These are phyloP conservation scores for Burhinus bistriatus DNA, from an alignment of 2,113 vertebrate species.

Conservation along the genomic window DNA sequence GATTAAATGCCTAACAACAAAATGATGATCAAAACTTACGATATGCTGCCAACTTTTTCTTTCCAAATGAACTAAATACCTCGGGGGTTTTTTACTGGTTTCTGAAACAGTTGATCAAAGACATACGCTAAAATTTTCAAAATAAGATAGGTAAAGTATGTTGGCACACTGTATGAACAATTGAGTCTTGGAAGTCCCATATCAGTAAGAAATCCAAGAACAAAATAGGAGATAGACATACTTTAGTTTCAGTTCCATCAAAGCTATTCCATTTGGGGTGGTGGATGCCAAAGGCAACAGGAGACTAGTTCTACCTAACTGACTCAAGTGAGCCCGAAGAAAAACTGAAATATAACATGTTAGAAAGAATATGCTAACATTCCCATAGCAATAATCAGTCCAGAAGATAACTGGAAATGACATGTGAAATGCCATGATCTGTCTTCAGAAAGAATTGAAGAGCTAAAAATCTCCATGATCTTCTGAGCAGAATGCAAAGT, in stretches of 20 bases:
- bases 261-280: background rate
- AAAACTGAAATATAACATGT: background rate
- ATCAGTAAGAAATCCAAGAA: background rate
- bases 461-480: background rate
- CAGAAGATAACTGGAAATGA: background rate
- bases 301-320: background rate
- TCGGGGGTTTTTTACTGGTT: background rate
- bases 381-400: background rate
- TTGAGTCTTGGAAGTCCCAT: background rate
- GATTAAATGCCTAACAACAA: background rate
- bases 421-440: background rate
- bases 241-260: accelerated
- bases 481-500: background rate
- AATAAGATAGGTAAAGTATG: background rate
- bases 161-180: background rate
- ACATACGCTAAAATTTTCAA: background rate
- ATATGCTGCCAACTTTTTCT: background rate
- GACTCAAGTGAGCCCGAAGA: background rate
- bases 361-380: background rate
- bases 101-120: background rate
- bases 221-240: background rate
- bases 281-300: background rate
- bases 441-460: background rate
- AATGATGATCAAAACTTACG: background rate
- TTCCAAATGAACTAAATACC: background rate